Percentiles rank a stretch among this genome's conserved stretches.
Conservation (phyloP, 2,888 invertebrate species). For the Dynastes maya region DNA sequence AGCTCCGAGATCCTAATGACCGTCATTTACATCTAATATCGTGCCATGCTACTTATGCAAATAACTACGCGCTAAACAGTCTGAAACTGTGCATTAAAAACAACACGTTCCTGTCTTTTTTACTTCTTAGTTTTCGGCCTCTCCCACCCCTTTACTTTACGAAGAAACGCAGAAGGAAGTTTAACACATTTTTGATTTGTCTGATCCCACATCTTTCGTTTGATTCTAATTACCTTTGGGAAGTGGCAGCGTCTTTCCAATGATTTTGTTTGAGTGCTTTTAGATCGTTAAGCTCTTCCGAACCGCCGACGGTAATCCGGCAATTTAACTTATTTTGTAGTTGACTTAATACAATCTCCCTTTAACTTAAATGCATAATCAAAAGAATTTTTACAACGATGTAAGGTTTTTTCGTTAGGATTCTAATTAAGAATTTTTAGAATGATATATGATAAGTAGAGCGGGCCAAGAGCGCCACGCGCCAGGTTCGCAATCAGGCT, state of each 20-base stretch:
- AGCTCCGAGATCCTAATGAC: slow-evolving; percentile 61
- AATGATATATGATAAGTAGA: too few relatives aligned
- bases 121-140: not conserved
- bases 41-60: slow-evolving; percentile 60
- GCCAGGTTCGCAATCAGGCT: too few relatives aligned
- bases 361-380: too few relatives aligned
- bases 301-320: slow-evolving; percentile 19
- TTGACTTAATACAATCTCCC: not conserved
- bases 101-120: slow-evolving; percentile 29
- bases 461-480: too few relatives aligned
- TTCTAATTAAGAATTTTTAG: too few relatives aligned
- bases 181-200: slow-evolving; percentile 24
- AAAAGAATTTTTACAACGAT: too few relatives aligned
- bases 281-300: slow-evolving; percentile 10
- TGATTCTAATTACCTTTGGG: slow-evolving; percentile 16
- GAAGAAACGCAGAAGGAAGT: not conserved
- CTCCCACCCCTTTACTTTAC: too few relatives aligned
- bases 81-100: slow-evolving; percentile 52
- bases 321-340: slow-evolving; percentile 20
- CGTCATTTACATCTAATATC: slow-evolving; percentile 63
- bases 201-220: not conserved
- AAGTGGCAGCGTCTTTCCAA: not conserved
- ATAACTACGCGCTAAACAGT: slow-evolving; percentile 54
- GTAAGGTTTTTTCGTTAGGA: too few relatives aligned
- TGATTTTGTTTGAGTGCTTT: not conserved